A percentile compares a stretch with the other conserved stretches of the same genome.
Evolutionary conservation across 2,113 vertebrate genomes (phyloP).

Genomic region (Rhagologus leucostigma): DNA sequence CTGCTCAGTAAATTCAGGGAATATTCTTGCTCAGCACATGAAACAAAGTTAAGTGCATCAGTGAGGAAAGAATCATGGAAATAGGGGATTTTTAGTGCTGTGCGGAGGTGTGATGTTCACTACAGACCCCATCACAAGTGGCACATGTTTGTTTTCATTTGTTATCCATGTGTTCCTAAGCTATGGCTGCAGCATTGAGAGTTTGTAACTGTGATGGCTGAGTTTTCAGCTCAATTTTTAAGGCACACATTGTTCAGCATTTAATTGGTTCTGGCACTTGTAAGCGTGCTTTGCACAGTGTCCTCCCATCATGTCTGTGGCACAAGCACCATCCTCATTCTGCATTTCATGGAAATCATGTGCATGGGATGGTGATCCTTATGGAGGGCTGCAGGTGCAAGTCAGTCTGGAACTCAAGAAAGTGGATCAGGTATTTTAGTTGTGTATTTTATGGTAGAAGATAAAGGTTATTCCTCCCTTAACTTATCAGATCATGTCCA

Average conservation of each 20-base stretch:
- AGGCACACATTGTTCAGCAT: background rate
- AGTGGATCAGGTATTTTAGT: background rate
- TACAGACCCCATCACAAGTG: background rate
- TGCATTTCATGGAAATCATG: background rate
- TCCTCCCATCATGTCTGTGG: rapidly evolving
- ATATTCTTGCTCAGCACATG: background rate
- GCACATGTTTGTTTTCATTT: rapidly evolving
- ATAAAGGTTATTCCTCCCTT: background rate
- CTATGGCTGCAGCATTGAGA: background rate
- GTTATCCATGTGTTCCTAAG: background rate
- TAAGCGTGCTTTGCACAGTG: background rate
- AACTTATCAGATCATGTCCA: background rate
- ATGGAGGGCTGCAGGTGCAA: background rate
- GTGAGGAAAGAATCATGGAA: background rate
- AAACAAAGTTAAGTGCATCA: background rate
- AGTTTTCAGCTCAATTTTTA: background rate
- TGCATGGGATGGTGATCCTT: background rate
- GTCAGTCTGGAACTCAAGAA: background rate
- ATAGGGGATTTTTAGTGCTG: background rate
- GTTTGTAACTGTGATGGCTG: background rate
- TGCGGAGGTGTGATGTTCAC: background rate
- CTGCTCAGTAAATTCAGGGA: background rate
- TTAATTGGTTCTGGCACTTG: background rate
- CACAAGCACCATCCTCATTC: background rate
- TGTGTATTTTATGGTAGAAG: background rate